A percentile compares a stretch with the other conserved stretches of the same genome.
These are phyloP conservation scores for Actenoides hombroni DNA, from an alignment of 2,113 vertebrate species.

Conservation along the genomic window DNA sequence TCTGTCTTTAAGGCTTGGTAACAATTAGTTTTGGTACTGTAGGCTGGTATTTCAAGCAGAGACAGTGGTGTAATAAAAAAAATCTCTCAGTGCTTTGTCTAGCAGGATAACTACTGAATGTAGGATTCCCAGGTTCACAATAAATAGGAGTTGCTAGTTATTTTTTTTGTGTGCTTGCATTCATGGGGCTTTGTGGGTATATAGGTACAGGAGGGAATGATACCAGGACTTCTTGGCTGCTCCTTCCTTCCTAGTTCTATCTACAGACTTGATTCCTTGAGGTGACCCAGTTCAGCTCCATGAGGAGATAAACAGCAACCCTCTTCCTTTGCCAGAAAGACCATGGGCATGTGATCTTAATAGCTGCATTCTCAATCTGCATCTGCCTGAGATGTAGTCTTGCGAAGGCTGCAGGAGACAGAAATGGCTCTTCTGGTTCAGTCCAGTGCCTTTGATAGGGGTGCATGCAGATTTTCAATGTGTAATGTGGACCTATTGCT, in stretches of 20 bases:
- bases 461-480: background rate
- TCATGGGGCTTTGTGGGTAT: background rate
- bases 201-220: background rate
- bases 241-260: background rate
- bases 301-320: background rate
- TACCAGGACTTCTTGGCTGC: background rate
- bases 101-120: background rate
- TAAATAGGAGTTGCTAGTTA: background rate
- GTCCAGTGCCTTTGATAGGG: background rate
- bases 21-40: background rate
- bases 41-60: background rate
- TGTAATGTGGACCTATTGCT: background rate
- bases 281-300: background rate
- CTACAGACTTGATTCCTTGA: background rate
- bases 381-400: background rate
- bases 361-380: fast-evolving
- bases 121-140: background rate
- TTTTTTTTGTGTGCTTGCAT: background rate
- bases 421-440: background rate
- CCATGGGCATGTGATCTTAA: background rate
- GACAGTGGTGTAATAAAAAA: background rate
- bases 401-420: background rate
- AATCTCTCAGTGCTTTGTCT: background rate
- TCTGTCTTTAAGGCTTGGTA: background rate
- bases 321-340: background rate